These are phyloP conservation scores for Brachionus rotundiformis DNA, from an alignment of 1,140 invertebrate genomes.

Conservation along the genomic window DNA sequence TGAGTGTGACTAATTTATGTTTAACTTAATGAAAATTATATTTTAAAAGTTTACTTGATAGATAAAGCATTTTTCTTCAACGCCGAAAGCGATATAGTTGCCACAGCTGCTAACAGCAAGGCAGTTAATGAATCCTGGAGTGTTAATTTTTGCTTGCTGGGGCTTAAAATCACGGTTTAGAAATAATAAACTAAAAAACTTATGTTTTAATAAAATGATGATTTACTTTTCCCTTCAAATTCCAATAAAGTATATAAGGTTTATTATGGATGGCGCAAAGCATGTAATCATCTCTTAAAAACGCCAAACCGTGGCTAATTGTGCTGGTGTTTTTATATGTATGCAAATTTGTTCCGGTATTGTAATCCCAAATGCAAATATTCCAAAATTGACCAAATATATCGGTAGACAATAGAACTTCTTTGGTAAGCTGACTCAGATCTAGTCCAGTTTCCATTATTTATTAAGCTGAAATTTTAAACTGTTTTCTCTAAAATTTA, in stretches of 20 bases:
- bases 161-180: not conserved
- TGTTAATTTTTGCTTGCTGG: constrained; percentile 36
- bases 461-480: not conserved
- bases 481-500: not conserved
- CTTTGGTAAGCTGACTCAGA: constrained; percentile 33
- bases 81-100: constrained; percentile 32
- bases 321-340: constrained; percentile 29
- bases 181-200: no score
- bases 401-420: constrained; percentile 34
- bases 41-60: constrained; percentile 33
- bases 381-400: constrained; percentile 52
- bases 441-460: constrained; percentile 47
- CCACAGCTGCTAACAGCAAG: constrained; percentile 36
- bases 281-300: constrained; percentile 42
- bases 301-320: constrained; percentile 25
- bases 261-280: constrained; percentile 48
- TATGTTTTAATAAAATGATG: not conserved
- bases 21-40: not conserved
- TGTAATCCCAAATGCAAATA: constrained; percentile 49
- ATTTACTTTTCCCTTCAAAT: constrained; percentile 43
- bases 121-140: constrained; percentile 30
- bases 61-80: constrained; percentile 49
- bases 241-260: constrained; percentile 45
- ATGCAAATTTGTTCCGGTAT: constrained; percentile 31
- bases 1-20: constrained; percentile 8